Evolutionary conservation across 92 coral and sea anemone genomes (phyloP).

Genomic region (Palythoa caribaeorum): DNA sequence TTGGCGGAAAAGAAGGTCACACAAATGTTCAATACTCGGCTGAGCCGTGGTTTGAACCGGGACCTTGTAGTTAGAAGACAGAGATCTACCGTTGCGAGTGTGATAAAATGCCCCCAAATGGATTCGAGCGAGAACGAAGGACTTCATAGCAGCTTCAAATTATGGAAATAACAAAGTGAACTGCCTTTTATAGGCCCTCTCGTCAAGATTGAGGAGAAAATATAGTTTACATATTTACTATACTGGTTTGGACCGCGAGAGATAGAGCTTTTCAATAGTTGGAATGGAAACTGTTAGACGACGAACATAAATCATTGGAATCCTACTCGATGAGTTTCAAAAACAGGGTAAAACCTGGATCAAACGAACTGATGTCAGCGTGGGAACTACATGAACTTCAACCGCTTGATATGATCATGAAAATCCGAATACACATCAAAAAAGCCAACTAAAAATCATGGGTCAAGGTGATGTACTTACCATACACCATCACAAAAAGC

Average conservation of each 20-base stretch:
- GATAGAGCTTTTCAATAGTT: background rate
- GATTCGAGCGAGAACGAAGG: conserved; percentile 14
- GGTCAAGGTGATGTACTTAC: too few relatives aligned
- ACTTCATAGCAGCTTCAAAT: background rate
- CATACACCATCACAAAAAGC: too few relatives aligned
- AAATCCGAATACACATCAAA: background rate
- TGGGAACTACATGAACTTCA: conserved; percentile 15
- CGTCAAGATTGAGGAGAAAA: background rate
- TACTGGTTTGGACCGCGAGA: background rate
- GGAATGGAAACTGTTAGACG: conserved; percentile 17
- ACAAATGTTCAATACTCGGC: too few relatives aligned
- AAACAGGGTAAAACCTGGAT: conserved; percentile 11
- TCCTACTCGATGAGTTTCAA: conserved; percentile 19
- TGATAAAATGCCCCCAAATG: background rate
- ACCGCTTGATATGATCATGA: conserved; percentile 14
- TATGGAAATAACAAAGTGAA: conserved; percentile 17
- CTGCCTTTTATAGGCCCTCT: conserved; percentile 11
- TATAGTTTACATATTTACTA: background rate
- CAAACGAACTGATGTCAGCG: conserved; percentile 26
- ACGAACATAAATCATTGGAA: conserved; percentile 25
- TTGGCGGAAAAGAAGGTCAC: too few relatives aligned
- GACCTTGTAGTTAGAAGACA: too few relatives aligned
- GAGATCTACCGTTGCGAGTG: too few relatives aligned
- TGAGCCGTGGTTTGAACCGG: too few relatives aligned
- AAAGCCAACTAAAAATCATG: too few relatives aligned